A percentile compares a stretch with the other conserved stretches of the same genome.
Conservation (phyloP, 2,797 vertebrate species). For the Falco peregrinus region DNA sequence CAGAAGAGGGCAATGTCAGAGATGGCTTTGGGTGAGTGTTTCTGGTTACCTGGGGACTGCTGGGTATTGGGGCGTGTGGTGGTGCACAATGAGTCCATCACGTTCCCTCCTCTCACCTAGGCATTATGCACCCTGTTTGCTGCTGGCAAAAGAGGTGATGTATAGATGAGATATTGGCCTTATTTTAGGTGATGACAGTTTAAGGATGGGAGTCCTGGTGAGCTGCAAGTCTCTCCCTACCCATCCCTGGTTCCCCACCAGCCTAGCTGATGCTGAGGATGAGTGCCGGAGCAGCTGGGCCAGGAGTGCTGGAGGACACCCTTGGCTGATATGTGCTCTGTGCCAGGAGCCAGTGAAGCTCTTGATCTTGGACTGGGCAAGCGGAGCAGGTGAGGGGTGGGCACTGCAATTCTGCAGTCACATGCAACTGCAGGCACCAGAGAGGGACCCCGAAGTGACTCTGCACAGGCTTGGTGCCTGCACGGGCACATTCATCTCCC, state of each 20-base stretch:
- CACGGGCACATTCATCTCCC: background rate
- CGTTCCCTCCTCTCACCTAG: background rate
- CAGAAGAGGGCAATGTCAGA: background rate
- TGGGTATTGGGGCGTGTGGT: fast-evolving
- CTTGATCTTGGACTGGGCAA: background rate
- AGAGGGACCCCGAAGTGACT: background rate
- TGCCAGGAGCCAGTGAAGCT: background rate
- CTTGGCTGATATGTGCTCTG: background rate
- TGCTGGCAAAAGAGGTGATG: background rate
- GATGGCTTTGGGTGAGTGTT: background rate
- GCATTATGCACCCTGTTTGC: background rate
- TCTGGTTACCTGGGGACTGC: background rate
- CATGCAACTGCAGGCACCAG: fast-evolving
- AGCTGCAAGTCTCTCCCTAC: background rate
- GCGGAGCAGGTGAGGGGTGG: background rate
- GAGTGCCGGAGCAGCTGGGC: background rate
- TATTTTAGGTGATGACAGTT: background rate
- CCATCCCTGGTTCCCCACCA: background rate
- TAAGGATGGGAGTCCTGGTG: background rate
- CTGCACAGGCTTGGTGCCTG: background rate
- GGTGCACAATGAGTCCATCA: background rate
- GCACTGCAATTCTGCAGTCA: background rate
- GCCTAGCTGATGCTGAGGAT: background rate
- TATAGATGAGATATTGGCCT: background rate
- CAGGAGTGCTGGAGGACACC: background rate